These are phyloP conservation scores for Microtus montanus DNA, from an alignment of 2,113 vertebrate species.

Conservation along the genomic window DNA sequence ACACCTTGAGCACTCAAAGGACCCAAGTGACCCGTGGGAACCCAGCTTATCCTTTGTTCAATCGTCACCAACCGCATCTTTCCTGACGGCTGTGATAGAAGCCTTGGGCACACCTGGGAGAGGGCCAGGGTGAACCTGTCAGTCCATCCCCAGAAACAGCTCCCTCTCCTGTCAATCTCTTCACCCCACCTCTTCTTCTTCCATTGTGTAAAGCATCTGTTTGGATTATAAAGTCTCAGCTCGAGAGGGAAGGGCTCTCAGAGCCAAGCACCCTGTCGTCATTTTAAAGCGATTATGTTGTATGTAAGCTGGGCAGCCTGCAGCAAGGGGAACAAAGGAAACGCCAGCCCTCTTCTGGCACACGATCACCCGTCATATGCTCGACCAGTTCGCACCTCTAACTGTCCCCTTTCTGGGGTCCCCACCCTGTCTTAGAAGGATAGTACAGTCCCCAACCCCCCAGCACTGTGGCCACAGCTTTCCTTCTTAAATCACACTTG, in stretches of 20 bases:
- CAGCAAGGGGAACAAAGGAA: neutral
- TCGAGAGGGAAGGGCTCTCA: neutral
- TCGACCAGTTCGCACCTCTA: fast-evolving
- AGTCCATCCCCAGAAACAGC: neutral
- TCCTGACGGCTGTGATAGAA: neutral
- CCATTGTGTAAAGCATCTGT: neutral
- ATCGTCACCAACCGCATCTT: fast-evolving
- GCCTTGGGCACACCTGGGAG: neutral
- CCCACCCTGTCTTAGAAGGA: neutral
- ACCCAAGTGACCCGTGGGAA: neutral
- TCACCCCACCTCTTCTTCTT: neutral
- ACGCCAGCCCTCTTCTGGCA: fast-evolving
- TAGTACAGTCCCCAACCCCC: fast-evolving
- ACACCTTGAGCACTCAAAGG: neutral
- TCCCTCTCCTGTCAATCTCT: neutral
- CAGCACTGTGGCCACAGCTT: neutral
- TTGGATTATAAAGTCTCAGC: neutral
- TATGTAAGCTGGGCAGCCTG: neutral
- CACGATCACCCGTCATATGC: neutral
- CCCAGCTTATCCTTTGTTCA: neutral
- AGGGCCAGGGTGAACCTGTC: fast-evolving
- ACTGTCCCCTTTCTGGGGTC: neutral
- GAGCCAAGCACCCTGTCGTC: neutral
- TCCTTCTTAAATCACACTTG: neutral
- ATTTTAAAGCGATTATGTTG: neutral